These are phyloP conservation scores for Drosophila longiperda DNA, from an alignment of 2,888 invertebrate genomes.

Conservation along the genomic window DNA sequence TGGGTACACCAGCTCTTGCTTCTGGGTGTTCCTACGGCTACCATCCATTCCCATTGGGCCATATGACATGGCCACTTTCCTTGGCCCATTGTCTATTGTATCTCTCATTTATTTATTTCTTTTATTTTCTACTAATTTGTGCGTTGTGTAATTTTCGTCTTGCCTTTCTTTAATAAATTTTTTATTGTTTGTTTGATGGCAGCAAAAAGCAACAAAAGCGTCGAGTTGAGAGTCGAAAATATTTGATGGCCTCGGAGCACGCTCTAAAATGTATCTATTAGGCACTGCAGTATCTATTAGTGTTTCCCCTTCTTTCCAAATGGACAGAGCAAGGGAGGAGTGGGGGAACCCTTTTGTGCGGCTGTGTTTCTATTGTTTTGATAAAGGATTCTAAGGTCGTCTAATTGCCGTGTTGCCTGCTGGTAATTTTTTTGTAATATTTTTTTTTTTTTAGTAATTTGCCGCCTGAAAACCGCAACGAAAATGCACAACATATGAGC, in stretches of 20 bases:
- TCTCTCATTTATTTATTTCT: conserved; percentile 19
- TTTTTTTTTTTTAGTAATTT: conserved; percentile 47
- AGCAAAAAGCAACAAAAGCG: conserved; percentile 29
- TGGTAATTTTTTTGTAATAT: conserved; percentile 27
- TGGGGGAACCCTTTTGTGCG: conserved; percentile 40
- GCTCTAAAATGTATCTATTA: conserved; percentile 74
- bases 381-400: conserved; percentile 74
- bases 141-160: conserved; percentile 67
- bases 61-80: conserved; percentile 77
- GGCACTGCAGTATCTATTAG: conserved; percentile 65
- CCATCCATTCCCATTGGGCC: conserved; percentile 49
- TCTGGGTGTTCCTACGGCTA: conserved; percentile 79
- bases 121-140: conserved; percentile 69
- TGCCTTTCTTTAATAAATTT: conserved; percentile 78
- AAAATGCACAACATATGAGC: conserved; percentile 73
- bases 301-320: conserved; percentile 42
- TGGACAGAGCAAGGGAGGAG: neutral
- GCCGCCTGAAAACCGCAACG: conserved; percentile 72
- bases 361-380: conserved; percentile 65
- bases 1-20: conserved; percentile 39
- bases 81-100: conserved; percentile 50
- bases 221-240: conserved; percentile 35
- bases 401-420: conserved; percentile 62
- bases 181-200: conserved; percentile 79
- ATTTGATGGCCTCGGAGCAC: conserved; percentile 72